Evolutionary conservation across 2,797 vertebrate genomes (phyloP).

Genomic region (Megalops cyprinoides): DNA sequence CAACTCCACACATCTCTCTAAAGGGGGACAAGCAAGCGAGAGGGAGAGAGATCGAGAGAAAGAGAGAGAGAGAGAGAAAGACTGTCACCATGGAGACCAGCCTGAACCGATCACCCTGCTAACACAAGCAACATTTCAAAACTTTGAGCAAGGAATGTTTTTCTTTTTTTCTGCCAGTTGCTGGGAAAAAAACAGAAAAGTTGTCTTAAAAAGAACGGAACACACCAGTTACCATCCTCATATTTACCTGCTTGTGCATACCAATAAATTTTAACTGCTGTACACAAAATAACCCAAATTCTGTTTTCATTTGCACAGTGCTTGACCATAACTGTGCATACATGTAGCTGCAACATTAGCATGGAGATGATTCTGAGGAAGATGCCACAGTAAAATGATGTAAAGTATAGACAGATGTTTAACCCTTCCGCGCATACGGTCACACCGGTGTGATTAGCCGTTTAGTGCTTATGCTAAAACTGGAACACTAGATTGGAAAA

Average conservation of each 20-base stretch:
- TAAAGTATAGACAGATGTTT: no score
- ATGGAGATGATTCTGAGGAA: no score
- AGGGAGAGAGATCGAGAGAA: background rate
- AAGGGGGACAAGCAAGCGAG: background rate
- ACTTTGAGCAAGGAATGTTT: conserved; percentile 10
- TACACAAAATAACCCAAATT: background rate
- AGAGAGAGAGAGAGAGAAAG: background rate
- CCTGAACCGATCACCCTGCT: conserved; percentile 27
- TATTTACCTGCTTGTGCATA: background rate
- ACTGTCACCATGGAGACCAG: conserved; percentile 39
- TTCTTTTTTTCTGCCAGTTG: background rate
- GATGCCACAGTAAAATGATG: no score
- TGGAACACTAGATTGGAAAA: no score
- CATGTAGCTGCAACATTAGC: no score
- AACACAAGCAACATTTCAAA: conserved; percentile 10
- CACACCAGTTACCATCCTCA: background rate
- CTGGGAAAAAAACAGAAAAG: background rate
- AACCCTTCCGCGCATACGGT: no score
- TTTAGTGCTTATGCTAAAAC: no score
- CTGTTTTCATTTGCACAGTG: no score
- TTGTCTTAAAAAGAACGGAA: background rate
- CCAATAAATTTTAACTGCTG: background rate
- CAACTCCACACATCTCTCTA: background rate
- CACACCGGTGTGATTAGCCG: no score
- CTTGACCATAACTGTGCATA: background rate